Base-by-base conservation (phyloP, 1,140 invertebrate species). In the Drosophila carrolli region DNA sequence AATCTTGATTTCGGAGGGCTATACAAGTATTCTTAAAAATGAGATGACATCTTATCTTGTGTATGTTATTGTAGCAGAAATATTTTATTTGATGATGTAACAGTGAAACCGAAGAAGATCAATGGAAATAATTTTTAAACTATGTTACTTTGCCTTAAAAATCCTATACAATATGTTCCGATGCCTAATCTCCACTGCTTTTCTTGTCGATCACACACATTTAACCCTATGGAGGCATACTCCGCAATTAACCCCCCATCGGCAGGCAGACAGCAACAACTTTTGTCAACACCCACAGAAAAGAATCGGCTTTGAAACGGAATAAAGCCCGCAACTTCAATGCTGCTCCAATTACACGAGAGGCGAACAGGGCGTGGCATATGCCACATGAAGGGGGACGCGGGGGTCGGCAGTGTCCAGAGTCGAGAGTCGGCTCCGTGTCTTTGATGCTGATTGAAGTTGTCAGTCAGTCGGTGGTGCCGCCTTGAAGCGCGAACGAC, bases 371-470 rank as follows among this genome's bases (percentile, higher is more conserved):
- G 83, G 83, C 84, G 83, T 88, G 84, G 84, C 83, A 81, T 43
- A 48, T 75, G n/a, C 53, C 60, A 44, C 41, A 44, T 46, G 13
- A 29, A 60, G 11, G 32, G 32, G 37, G 19, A 1, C 0, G 5
- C 13, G 23, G 59, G 54, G 60, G 23, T 47, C 46, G 19, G 14
- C 38, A 65, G 60, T 53, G 65, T 66, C 65, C 65, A 66, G 65
- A 70, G 75, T 62, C 53, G 56, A 53, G 66, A 71, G 82, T 83
- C 83, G 84, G 83, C 84, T 65, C 55, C 35, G 54, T 47, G 76
- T 73, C 83, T 88, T 88, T 88, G 83, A 88, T 74, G 80, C 83
- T 74, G 80, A 89, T 88, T 89, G 79, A 89, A 88, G 83, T 89
- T 89, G 83, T 88, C 83, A 80, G 84, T 88, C 83, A 73, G 83